Evolutionary conservation across 2,797 vertebrate species (phyloP).

Genomic region (Eremophila alpestris): DNA sequence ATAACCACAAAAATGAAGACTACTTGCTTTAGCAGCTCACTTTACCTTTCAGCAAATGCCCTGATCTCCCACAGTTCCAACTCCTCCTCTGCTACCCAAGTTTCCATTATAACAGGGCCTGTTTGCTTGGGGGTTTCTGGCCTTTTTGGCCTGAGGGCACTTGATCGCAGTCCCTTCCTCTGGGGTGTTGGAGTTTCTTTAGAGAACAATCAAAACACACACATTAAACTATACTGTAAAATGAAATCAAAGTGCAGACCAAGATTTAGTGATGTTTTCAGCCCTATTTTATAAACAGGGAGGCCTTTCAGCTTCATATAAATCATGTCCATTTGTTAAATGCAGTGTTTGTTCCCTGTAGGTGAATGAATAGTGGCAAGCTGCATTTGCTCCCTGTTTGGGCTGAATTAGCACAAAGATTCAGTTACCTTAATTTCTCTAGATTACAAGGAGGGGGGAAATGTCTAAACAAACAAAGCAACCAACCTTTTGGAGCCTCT

Average conservation of each 20-base stretch:
- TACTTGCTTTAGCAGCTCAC: neutral
- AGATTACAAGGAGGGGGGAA: neutral
- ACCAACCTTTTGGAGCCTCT: slow-evolving; percentile 92
- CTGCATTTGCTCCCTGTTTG: neutral
- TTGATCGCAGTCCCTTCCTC: slow-evolving; percentile 96
- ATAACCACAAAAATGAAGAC: neutral
- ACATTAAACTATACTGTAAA: neutral
- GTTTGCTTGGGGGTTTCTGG: slow-evolving; percentile 95
- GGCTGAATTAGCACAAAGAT: neutral
- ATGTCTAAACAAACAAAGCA: neutral
- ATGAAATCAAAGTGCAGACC: neutral
- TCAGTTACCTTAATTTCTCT: slow-evolving; percentile 13
- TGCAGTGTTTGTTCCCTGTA: neutral
- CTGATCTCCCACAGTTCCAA: slow-evolving; percentile 98
- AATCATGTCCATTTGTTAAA: neutral
- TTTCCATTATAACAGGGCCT: slow-evolving; percentile 94
- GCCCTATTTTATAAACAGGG: neutral
- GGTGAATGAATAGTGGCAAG: neutral
- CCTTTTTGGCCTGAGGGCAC: slow-evolving; percentile 95
- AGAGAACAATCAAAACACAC: slow-evolving; percentile 40
- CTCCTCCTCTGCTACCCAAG: slow-evolving; percentile 96
- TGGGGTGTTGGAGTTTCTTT: slow-evolving; percentile 97
- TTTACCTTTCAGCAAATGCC: slow-evolving; percentile 96
- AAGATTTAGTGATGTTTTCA: neutral
- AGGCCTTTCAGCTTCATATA: neutral